Evolutionary conservation across 2,113 vertebrate species (phyloP), one percentile per base, ranked within the genome.

Genomic region (Theristicus caerulescens): DNA sequence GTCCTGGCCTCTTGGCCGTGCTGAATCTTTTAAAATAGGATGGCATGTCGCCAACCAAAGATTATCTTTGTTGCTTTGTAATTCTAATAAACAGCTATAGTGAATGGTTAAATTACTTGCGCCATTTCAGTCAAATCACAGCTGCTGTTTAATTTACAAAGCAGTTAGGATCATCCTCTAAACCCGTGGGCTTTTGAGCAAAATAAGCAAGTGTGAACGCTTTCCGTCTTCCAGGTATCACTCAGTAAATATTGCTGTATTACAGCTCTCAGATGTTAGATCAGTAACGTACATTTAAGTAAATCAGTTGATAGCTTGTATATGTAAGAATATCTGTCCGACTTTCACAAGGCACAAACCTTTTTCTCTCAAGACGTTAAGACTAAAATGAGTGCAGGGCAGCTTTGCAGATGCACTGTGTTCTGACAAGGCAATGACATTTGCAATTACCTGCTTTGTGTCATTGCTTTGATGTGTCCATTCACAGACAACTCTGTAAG

Each of bases 141-240:
- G 72, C 69, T 94, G 88, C 82, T 95, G 80, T 81, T 94, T 88
- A 86, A 94, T 93, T 92, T 91, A 82, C 62, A 79, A 29, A 77
- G 69, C 87, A 70, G 61, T 70, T 57, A 49, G 40, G 78, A 77
- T 94, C 58, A 90, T 93, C 57, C 34, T 57, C 61, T 87, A 74
- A 58, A 86, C 42, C 40, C 9, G 1, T 40, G 42, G 47, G 82
- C 79, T 97, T 94, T 31, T 83, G 16, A 89, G 31, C 40, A 67
- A 89, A 91, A 93, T 40, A 79, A 80, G 34, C 32, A 79, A 49
- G 38, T 58, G 52, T 34, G 70, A 91, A 59, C 54, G 24, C 54
- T 74, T 93, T 32, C 40, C 52, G 13, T 88, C 31, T 90, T 90
- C 44, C 40, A 88, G 47, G 9, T 90, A 29, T 20, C 57, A 20